Conservation (phyloP, 2,113 vertebrate genomes). For the Rattus norvegicus region GRCr8 NC_086026.1:100913001-100913500, state of each 20-base stretch:
- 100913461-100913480: neutral
- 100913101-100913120: constrained; percentile 29
- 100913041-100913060: neutral
- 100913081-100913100: neutral
- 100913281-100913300: constrained; percentile 27
- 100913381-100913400: neutral
- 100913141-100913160: neutral
- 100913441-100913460: neutral
- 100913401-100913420: constrained; percentile 4
- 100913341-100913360: neutral
- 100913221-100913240: neutral
- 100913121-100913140: neutral
- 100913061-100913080: neutral
- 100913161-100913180: neutral
- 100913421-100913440: constrained; percentile 37
- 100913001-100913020: constrained; percentile 16
- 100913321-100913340: neutral
- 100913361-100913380: constrained; percentile 12
- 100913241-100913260: constrained; percentile 3
- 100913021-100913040: too few species aligned
- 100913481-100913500: neutral
- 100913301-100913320: neutral
- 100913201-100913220: neutral
- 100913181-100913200: neutral
- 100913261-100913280: constrained; percentile 29